A percentile compares a stretch with the other conserved stretches of the same genome.
phyloP scores from a whole-genome alignment of 2,797 vertebrate genomes.

The Percopsis omiscomaycus region DNA sequence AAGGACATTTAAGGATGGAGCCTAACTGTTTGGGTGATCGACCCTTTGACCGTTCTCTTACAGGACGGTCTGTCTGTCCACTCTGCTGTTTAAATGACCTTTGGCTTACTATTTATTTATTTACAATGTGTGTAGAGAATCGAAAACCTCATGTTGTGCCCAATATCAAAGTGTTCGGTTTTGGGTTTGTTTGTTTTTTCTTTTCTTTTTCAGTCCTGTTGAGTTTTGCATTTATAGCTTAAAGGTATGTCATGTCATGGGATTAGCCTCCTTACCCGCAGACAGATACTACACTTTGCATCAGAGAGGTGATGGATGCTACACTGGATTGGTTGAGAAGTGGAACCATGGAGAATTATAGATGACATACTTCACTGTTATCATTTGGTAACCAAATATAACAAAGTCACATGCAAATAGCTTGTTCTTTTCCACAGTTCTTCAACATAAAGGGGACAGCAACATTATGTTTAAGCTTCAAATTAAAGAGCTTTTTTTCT shows the following conservation, averaged over 20 bases:
- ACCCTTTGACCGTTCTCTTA: slow-evolving; percentile 14
- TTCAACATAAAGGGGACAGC: neutral
- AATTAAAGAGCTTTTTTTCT: slow-evolving; percentile 1
- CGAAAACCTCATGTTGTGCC: neutral
- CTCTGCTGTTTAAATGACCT: slow-evolving; percentile 15
- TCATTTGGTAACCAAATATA: slow-evolving; percentile 9
- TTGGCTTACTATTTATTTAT: neutral
- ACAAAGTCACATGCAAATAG: neutral
- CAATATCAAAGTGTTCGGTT: neutral
- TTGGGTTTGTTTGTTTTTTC: neutral
- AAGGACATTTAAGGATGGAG: slow-evolving; percentile 16
- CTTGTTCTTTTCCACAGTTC: slow-evolving; percentile 10
- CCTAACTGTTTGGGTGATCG: slow-evolving; percentile 1
- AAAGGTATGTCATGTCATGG: neutral
- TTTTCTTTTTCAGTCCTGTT: neutral
- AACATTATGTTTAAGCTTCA: neutral
- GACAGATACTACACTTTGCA: neutral
- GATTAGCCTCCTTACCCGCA: neutral
- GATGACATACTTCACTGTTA: neutral
- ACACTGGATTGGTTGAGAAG: neutral
- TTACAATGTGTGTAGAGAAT: no score
- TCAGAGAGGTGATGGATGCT: neutral
- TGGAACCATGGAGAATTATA: neutral
- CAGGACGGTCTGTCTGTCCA: neutral
- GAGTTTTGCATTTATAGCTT: neutral